Evolutionary conservation across 2,113 vertebrate species (phyloP), one percentile per base, ranked within the genome.

Genomic region (Patagioenas fasciata): DNA sequence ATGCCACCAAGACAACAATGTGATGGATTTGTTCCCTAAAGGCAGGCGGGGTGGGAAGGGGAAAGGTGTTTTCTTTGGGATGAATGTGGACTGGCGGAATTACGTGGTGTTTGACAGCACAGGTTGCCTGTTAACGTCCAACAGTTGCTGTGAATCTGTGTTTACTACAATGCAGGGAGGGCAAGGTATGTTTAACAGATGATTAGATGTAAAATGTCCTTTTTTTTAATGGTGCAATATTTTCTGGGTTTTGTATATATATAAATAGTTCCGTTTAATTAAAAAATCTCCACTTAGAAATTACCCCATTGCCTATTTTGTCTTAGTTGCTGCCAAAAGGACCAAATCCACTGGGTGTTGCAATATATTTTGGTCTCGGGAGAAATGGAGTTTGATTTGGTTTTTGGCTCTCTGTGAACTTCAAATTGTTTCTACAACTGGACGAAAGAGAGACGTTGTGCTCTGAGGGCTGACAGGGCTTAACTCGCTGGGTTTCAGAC

Each of bases 241-340:
- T 95, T 97, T 64, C 91, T 91, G 94, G 90, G 89, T 7, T 92
- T 91, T 97, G 97, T 98, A 97, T 94, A 97, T 98, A 97, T 97
- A 97, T 97, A 97, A 97, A 97, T 96, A 97, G 80, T 77, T 31
- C 50, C 8, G 9, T 97, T 97, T 97, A 96, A 97, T 98, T 98
- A 97, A 98, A 97, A 95, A 71, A 86, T 23, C 17, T 50, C 70
- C 12, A 1, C 47, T 80, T 73, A 64, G 67, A 54, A 51, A 58
- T 54, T 31, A 91, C 70, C 78, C 58, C 13, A 0, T 36, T 24
- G 82, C 54, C 56, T 81, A 34, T 7, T 31, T n/a, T 40, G 47
- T 34, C 47, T 66, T 31, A 24, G 25, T 58, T 44, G 60, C 40
- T 85, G 32, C 44, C 50, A 34, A 16, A 44, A 53, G 71, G 40